Evolutionary conservation across 2,797 vertebrate species (phyloP).

Genomic region (Choloepus didactylus): DNA sequence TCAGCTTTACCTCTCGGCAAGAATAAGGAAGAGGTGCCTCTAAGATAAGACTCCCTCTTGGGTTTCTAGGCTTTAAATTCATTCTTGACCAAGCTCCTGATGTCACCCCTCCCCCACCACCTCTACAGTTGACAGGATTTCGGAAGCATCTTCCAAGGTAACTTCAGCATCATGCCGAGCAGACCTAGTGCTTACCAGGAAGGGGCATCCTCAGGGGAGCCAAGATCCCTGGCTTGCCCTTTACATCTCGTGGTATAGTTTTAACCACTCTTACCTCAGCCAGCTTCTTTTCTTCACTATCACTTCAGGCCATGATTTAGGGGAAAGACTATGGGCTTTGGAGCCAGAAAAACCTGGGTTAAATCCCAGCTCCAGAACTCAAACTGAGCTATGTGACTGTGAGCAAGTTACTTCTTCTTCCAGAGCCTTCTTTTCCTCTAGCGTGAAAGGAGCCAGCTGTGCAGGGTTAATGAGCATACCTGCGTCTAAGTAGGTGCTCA

Average conservation of each 20-base stretch:
- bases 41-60: neutral
- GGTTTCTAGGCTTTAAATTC: neutral
- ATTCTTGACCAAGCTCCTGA: neutral
- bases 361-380: neutral
- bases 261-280: neutral
- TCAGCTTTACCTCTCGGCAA: neutral
- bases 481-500: neutral
- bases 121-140: neutral
- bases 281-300: neutral
- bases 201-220: fast-evolving
- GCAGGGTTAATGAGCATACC: neutral
- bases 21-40: neutral
- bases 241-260: neutral
- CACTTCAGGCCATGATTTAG: neutral
- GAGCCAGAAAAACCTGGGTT: conserved; percentile 3
- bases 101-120: neutral
- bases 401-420: neutral
- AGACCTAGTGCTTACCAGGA: too few relatives aligned
- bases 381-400: neutral
- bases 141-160: neutral
- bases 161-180: neutral
- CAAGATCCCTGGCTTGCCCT: neutral
- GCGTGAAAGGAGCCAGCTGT: neutral
- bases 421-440: neutral
- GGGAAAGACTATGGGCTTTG: conserved; percentile 2